A percentile compares a stretch with the other conserved stretches of the same genome.
Evolutionary conservation across 2,888 invertebrate genomes (phyloP).

Genomic region (Hemicrepidius hirtus): DNA sequence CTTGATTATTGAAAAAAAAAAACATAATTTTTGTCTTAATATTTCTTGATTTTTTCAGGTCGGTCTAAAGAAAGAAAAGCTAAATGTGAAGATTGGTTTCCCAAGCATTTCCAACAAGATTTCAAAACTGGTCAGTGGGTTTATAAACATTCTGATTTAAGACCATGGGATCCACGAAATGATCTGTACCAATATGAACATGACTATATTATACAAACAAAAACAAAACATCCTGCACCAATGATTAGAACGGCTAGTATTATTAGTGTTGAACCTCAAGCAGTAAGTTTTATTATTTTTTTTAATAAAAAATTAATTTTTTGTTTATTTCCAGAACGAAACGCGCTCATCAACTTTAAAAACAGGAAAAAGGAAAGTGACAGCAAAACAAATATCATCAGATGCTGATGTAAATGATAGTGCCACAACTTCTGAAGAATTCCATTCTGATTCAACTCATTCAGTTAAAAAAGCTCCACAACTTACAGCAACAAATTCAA

Average conservation of each 20-base stretch:
- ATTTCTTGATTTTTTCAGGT: slow-evolving; percentile 55
- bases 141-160: slow-evolving; percentile 85
- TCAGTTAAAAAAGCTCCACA: slow-evolving; percentile 65
- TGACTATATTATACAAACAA: slow-evolving; percentile 85
- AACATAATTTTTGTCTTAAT: too few relatives aligned
- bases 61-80: slow-evolving; percentile 81
- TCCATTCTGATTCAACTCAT: slow-evolving; percentile 69
- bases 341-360: slow-evolving; percentile 74
- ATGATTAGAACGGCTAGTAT: slow-evolving; percentile 83
- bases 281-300: slow-evolving; percentile 53
- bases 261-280: slow-evolving; percentile 78
- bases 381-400: slow-evolving; percentile 73
- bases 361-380: slow-evolving; percentile 73
- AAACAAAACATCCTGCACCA: slow-evolving; percentile 84
- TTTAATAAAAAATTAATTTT: too few relatives aligned
- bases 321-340: slow-evolving; percentile 73
- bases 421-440: slow-evolving; percentile 68
- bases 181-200: slow-evolving; percentile 92
- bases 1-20: too few relatives aligned
- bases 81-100: slow-evolving; percentile 81
- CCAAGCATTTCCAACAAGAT: slow-evolving; percentile 83
- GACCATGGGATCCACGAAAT: slow-evolving; percentile 92
- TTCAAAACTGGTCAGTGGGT: slow-evolving; percentile 76
- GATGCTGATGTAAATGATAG: slow-evolving; percentile 74
- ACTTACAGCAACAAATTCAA: slow-evolving; percentile 62